Evolutionary conservation across 2,888 invertebrate species (phyloP), one percentile per base, ranked within the genome.

Genomic region (Ichneumon xanthorius): DNA sequence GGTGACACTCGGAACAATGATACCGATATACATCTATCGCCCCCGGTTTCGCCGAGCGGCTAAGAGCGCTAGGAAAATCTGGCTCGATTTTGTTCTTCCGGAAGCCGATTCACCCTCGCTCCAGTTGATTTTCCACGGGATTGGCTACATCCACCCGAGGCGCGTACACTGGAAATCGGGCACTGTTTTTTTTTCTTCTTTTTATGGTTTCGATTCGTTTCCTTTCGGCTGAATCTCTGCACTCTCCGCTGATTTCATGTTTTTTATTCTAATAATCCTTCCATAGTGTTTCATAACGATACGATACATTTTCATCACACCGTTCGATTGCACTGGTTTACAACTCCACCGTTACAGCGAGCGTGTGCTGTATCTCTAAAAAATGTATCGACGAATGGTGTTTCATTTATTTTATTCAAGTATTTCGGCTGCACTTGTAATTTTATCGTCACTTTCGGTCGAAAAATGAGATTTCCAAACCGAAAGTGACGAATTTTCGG

Each of bases 111-210:
- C 73, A n/a, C 11, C 77, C 80, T 84, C 76, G 83, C 85, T 87
- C 55, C 78, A 73, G 80, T 82, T 86, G 86, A 85, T 86, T 86
- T 86, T 88, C 80, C 85, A 76, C 26, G 45, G 85, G 67, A 83
- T 85, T 81, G 87, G 68, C 81, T 83, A 75, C 61, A 67, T 73
- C 71, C 55, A 33, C 50, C 72, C 67, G 63, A 40, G 75, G 26
- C 55, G 61, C 33, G 30, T 37, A 30, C 33, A 63, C 30, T 4
- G 40, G 11, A n/a, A 48, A 73, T 77, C 53, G 77, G 45, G 40
- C 48, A 77, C 67, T 40, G 68, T 67, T 53, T 70, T 79, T 71
- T 78, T 81, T 63, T 75, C 68, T 73, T 67, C 58, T 30, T 40
- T 70, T 63, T 65, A 40, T 70, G 55, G 11, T n/a, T 73, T 73